phyloP scores from a whole-genome alignment of 2,113 vertebrate species.

The Thomomys bottae region DNA sequence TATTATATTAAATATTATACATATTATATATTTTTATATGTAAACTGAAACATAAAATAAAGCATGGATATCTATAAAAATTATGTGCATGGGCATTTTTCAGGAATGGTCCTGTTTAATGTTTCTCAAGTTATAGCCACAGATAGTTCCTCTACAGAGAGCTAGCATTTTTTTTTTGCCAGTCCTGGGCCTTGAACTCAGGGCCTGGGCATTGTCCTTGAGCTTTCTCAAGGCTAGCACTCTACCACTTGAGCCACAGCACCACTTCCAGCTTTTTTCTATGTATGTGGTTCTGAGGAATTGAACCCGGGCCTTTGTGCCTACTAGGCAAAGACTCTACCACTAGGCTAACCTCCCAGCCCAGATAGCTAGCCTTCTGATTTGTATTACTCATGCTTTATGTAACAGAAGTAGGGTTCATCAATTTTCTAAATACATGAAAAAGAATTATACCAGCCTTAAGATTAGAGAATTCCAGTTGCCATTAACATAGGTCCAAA shows the following conservation, averaged over 20 bases:
- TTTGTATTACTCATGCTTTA: slow-evolving; percentile 11
- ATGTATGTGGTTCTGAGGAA: too few relatives aligned
- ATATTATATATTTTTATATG: not conserved
- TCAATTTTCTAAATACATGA: not conserved
- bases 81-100: slow-evolving; percentile 11
- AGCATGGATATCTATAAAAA: not conserved
- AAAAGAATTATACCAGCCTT: not conserved
- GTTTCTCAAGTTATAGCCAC: slow-evolving; percentile 46
- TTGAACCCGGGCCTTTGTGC: too few relatives aligned
- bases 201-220: too few relatives aligned
- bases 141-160: not conserved
- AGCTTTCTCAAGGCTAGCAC: too few relatives aligned
- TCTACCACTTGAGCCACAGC: too few relatives aligned
- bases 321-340: too few relatives aligned
- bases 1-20: not conserved
- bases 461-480: not conserved
- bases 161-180: too few relatives aligned
- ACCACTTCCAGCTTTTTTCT: too few relatives aligned
- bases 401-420: not conserved
- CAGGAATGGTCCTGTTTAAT: not conserved
- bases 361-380: not conserved
- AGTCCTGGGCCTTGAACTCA: too few relatives aligned
- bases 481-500: not conserved
- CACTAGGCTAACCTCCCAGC: too few relatives aligned
- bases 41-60: not conserved